A percentile compares a stretch with the other conserved stretches of the same genome.
phyloP scores from a whole-genome alignment of 1,140 invertebrate genomes.

The Atta colombica region DNA sequence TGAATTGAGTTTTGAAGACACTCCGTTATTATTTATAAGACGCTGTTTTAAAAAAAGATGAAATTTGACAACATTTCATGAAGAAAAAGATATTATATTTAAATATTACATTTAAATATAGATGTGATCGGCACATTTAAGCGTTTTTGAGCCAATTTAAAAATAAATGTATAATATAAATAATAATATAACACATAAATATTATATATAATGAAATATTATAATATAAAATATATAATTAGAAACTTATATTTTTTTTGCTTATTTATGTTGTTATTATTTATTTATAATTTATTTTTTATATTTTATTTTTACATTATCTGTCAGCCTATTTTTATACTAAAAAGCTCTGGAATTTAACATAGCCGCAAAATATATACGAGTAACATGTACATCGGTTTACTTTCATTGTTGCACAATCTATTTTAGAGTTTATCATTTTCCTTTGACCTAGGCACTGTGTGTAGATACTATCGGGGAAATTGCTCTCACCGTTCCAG shows the following conservation, averaged over 20 bases:
- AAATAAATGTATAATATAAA: background rate
- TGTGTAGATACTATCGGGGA: conserved; percentile 67
- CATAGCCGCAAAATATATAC: background rate
- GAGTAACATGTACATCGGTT: background rate
- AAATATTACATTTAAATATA: background rate
- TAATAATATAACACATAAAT: background rate
- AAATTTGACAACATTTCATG: background rate
- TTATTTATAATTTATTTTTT: conserved; percentile 4
- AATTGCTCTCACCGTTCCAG: conserved; percentile 70
- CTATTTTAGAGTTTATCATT: conserved; percentile 54
- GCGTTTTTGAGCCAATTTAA: background rate
- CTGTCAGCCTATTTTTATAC: background rate
- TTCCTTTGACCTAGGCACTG: conserved; percentile 43
- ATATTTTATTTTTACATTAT: background rate
- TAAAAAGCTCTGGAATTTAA: conserved; percentile 13
- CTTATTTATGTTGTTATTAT: background rate
- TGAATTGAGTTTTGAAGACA: background rate
- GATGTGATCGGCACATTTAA: background rate
- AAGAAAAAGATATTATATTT: background rate
- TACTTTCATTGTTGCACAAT: conserved; percentile 42
- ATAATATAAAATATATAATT: background rate
- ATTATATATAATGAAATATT: background rate
- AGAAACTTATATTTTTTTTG: background rate
- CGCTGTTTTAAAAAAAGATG: background rate
- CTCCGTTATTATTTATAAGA: background rate